These are phyloP conservation scores for Coptodon rendalli DNA, from an alignment of 2,113 vertebrate species.

Conservation along the genomic window DNA sequence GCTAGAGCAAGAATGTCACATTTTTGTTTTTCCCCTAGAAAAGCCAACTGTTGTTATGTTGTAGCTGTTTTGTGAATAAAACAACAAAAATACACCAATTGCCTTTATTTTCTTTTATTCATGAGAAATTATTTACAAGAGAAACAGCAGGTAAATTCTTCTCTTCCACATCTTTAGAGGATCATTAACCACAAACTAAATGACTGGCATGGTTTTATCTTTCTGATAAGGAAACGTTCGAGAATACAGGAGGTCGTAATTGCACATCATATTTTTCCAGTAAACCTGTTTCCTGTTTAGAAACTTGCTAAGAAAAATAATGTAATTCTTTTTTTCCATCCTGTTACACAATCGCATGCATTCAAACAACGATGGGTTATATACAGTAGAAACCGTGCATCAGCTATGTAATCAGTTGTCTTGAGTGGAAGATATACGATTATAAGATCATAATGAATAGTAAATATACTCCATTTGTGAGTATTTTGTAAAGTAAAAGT, in stretches of 20 bases:
- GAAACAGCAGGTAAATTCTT: neutral
- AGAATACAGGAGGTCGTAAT: rapidly evolving
- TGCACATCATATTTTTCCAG: neutral
- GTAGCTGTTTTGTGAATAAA: constrained; percentile 56
- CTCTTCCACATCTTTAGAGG: neutral
- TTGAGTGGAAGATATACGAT: neutral
- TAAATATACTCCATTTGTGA: neutral
- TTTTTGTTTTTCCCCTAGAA: neutral
- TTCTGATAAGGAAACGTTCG: neutral
- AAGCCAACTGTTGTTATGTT: constrained; percentile 1
- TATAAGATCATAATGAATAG: neutral
- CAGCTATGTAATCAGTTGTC: neutral
- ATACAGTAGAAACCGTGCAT: neutral
- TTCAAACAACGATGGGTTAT: neutral
- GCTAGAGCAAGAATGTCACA: neutral
- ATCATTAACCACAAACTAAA: neutral
- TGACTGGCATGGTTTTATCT: neutral
- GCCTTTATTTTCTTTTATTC: neutral
- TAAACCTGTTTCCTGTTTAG: neutral
- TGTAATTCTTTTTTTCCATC: rapidly evolving
- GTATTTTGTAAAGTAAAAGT: neutral
- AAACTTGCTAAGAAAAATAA: neutral
- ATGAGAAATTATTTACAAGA: neutral
- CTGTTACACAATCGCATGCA: neutral
- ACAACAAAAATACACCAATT: neutral